Evolutionary conservation across 2,888 invertebrate species (phyloP), one percentile per base, ranked within the genome.

Genomic region (Lepidonotus clava): DNA sequence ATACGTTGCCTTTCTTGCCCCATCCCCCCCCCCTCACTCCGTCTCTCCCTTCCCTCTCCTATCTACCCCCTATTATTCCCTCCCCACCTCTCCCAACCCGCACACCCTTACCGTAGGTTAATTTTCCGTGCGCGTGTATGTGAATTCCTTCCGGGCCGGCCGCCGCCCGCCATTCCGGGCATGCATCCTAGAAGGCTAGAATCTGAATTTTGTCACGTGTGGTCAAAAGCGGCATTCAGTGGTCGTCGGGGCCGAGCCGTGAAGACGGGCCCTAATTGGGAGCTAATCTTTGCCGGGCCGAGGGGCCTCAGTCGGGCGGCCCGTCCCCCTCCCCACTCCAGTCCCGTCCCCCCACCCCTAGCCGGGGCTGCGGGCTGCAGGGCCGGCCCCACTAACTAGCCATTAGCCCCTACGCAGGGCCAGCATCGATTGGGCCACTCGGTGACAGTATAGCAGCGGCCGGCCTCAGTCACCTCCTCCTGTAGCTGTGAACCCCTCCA

Each of bases 401-500:
- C 41, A 80, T 80, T 80, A 51, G 46, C 80, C 46, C 46, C 80
- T 18, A 24, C 80, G 51, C 46, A 8, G 24, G 40, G 51, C 46
- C 80, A 41, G 46, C 80, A 80, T 80, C 80, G 80, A 80, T 80
- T 80, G 80, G 80, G 80, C 80, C 80, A 80, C 80, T 80, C 80
- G 41, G 46, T 41, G 51, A 51, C 80, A 46, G 80, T 80, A 80
- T 80, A 80, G 46, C 46, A 41, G 28, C 41, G 11, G 80, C 4
- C 71, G 34, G n/a, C n/a, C n/a, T n/a, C n/a, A n/a, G n/a, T n/a
- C n/a, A n/a, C n/a, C n/a, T n/a, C n/a, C n/a, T n/a, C n/a, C n/a
- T n/a, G n/a, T n/a, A n/a, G n/a, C n/a, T n/a, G n/a, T n/a, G n/a
- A n/a, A n/a, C n/a, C n/a, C n/a, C n/a, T n/a, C n/a, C n/a, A n/a